phyloP scores from a whole-genome alignment of 2,797 vertebrate species.

The Loris lydekkerianus region DNA sequence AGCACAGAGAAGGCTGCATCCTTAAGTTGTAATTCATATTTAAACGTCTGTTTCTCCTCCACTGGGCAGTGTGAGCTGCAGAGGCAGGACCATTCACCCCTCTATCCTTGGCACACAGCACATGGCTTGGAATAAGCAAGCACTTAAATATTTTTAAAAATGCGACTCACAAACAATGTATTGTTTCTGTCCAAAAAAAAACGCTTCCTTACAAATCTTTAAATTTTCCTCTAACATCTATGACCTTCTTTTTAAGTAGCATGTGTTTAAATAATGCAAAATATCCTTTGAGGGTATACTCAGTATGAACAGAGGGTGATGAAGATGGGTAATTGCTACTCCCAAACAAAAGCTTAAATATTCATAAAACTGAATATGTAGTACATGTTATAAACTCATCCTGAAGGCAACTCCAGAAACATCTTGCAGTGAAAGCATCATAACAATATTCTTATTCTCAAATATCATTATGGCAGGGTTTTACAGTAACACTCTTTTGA shows the following conservation, averaged over 20 bases:
- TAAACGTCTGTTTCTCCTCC: neutral
- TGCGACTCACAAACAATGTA: constrained; percentile 2
- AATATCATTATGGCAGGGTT: neutral
- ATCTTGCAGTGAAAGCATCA: neutral
- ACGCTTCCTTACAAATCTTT: constrained; percentile 40
- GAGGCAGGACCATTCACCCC: neutral
- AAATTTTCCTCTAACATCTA: neutral
- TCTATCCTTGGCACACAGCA: neutral
- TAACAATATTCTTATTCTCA: neutral
- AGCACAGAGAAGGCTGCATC: neutral
- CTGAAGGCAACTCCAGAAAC: neutral
- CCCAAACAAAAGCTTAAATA: constrained; percentile 27
- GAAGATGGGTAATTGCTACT: neutral
- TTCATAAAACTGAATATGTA: neutral
- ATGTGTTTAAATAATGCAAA: constrained; percentile 47
- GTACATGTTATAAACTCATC: neutral
- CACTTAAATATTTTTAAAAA: constrained; percentile 38
- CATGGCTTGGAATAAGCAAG: neutral
- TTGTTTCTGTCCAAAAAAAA: neutral
- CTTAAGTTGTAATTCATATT: neutral
- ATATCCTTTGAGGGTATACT: neutral
- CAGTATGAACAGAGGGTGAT: neutral
- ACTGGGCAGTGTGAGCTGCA: neutral
- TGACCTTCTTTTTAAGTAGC: neutral
- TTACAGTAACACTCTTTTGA: neutral